phyloP scores from a whole-genome alignment of 2,888 invertebrate species.

The Stenotaenia linearis region DNA sequence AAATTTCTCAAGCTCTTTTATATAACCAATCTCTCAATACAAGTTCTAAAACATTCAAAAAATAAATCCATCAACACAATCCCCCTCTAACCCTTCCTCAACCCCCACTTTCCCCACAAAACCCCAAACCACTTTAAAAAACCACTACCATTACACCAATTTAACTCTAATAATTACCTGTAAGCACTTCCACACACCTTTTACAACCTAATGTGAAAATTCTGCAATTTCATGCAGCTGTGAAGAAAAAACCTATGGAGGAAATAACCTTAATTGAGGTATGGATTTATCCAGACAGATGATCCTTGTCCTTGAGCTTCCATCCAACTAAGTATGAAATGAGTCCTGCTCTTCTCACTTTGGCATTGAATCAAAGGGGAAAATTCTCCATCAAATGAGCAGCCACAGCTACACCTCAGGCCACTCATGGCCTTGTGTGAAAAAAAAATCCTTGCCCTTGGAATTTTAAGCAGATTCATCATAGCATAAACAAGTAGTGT shows the following conservation, averaged over 20 bases:
- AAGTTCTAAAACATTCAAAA: too few species aligned
- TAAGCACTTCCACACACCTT: not conserved
- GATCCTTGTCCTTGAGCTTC: conserved; percentile 12
- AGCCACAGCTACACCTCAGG: conserved; percentile 2
- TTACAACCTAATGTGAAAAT: not conserved
- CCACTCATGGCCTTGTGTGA: not conserved
- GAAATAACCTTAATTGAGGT: conserved; percentile 6
- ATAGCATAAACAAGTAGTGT: not conserved
- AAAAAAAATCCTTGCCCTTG: not conserved
- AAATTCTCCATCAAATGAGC: conserved; percentile 12
- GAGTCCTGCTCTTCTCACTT: not conserved
- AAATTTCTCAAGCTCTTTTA: too few species aligned
- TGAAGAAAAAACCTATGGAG: not conserved
- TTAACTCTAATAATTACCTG: not conserved
- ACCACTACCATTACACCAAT: too few species aligned
- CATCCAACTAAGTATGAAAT: not conserved
- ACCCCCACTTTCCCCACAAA: too few species aligned
- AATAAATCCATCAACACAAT: too few species aligned
- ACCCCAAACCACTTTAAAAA: too few species aligned
- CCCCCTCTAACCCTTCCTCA: too few species aligned
- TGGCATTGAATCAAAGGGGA: conserved; percentile 21
- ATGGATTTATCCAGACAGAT: not conserved
- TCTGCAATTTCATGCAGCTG: not conserved
- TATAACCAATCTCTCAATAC: too few species aligned
- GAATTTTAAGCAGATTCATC: not conserved